A percentile compares a stretch with the other conserved stretches of the same genome.
These are phyloP conservation scores for Drosophila eohydei DNA, from an alignment of 2,888 invertebrate species.

Conservation along the genomic window DNA sequence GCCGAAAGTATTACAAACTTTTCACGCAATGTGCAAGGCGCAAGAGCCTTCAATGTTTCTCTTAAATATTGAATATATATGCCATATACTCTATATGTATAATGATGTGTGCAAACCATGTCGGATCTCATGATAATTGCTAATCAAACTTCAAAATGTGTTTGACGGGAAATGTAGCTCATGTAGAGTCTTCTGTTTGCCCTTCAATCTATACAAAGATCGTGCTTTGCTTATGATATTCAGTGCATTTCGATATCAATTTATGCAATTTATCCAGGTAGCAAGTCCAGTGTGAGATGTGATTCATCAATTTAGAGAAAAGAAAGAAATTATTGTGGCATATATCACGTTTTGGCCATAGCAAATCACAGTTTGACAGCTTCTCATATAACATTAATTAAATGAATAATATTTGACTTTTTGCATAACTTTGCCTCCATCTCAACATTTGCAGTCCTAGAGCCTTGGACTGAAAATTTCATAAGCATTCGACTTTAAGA, in stretches of 20 bases:
- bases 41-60: not conserved
- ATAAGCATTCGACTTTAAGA: slow-evolving; percentile 7
- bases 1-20: slow-evolving; percentile 2
- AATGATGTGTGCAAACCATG: no score
- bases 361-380: slow-evolving; percentile 5
- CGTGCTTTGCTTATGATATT: no score
- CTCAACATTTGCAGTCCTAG: not conserved
- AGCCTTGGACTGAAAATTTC: slow-evolving; percentile 6
- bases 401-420: slow-evolving; percentile 11
- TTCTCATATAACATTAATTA: slow-evolving; percentile 3
- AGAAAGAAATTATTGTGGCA: not conserved
- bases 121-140: no score
- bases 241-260: no score
- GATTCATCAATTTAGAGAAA: slow-evolving; percentile 8
- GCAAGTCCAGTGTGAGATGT: not conserved
- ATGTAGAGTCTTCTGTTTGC: no score
- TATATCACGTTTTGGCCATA: not conserved
- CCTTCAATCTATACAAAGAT: no score
- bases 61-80: not conserved
- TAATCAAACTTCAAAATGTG: no score
- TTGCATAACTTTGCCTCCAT: not conserved
- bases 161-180: no score
- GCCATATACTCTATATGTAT: not conserved
- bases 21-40: not conserved
- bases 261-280: not conserved